A percentile compares a stretch with the other conserved stretches of the same genome.
Conservation (phyloP, 2,797 vertebrate genomes). For the Lutjanus campechanus region DNA sequence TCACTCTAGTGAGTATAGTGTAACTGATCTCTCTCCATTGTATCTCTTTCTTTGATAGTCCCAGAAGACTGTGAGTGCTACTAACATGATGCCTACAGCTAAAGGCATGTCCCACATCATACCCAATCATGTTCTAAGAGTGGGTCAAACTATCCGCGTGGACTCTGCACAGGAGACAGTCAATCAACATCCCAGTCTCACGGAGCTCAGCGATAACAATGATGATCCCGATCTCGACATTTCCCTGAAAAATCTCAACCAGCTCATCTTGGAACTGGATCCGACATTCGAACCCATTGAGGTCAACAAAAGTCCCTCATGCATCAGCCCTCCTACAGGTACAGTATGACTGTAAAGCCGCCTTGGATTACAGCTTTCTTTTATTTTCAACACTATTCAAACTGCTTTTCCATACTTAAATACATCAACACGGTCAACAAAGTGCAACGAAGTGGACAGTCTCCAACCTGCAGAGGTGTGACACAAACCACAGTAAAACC, state of each 20-base stretch:
- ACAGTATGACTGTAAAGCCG: not conserved
- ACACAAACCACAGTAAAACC: not conserved
- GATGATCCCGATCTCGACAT: conserved; percentile 85
- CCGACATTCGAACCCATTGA: conserved; percentile 89
- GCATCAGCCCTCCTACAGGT: conserved; percentile 71
- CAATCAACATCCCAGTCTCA: conserved; percentile 41
- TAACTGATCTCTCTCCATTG: conserved; percentile 54
- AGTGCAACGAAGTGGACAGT: not conserved
- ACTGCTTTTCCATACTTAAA: not conserved
- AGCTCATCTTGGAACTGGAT: conserved; percentile 93
- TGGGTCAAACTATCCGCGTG: conserved; percentile 86
- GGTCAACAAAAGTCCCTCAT: conserved; percentile 31
- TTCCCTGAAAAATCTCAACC: conserved; percentile 90
- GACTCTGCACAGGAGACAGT: conserved; percentile 44
- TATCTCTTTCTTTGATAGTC: conserved; percentile 24
- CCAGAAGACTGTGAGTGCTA: conserved; percentile 47
- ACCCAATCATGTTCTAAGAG: conserved; percentile 86
- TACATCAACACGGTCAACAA: conserved; percentile 1
- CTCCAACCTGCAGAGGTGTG: not conserved
- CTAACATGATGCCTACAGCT: conserved; percentile 73
- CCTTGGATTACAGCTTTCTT: not conserved
- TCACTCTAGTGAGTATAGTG: conserved; percentile 19
- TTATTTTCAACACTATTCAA: not conserved
- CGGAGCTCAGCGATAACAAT: conserved; percentile 35
- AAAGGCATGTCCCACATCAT: conserved; percentile 87